Evolutionary conservation across 2,113 vertebrate genomes (phyloP).

Genomic region (Tinamus guttatus): DNA sequence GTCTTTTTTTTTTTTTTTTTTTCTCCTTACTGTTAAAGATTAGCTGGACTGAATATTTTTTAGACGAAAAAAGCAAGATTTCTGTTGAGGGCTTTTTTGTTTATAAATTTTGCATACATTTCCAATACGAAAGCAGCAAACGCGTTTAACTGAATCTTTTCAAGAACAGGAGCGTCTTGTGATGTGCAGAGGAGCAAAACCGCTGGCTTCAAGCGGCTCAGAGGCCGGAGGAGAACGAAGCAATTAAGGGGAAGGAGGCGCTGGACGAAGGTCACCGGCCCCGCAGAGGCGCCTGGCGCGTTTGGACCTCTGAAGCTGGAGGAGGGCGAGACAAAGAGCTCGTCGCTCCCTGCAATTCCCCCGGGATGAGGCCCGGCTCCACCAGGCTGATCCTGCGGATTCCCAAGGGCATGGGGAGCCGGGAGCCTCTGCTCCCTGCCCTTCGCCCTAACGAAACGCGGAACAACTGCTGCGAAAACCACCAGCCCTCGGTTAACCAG

Average conservation of each 20-base stretch:
- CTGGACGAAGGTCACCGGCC: not conserved
- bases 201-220: not conserved
- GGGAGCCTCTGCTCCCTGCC: not conserved
- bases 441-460: not conserved
- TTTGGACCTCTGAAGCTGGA: too few species aligned
- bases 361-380: too few species aligned
- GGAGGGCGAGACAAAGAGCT: not conserved
- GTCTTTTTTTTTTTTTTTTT: not conserved
- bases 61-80: constrained; percentile 4
- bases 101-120: constrained; percentile 45
- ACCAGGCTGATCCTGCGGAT: too few species aligned
- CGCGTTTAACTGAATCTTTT: not conserved
- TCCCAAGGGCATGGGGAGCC: not conserved
- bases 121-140: constrained; percentile 9
- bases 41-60: constrained; percentile 21
- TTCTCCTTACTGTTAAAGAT: not conserved
- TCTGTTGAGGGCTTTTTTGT: not conserved
- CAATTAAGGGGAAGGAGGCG: constrained; percentile 13
- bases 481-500: not conserved
- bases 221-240: not conserved
- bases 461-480: not conserved
- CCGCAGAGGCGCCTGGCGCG: not conserved
- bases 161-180: not conserved
- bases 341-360: too few species aligned
- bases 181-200: constrained; percentile 14